Percentiles rank a stretch among this genome's conserved stretches.
These are phyloP conservation scores for Syrmaticus mikado DNA, from an alignment of 2,113 vertebrate genomes.

Conservation along the genomic window DNA sequence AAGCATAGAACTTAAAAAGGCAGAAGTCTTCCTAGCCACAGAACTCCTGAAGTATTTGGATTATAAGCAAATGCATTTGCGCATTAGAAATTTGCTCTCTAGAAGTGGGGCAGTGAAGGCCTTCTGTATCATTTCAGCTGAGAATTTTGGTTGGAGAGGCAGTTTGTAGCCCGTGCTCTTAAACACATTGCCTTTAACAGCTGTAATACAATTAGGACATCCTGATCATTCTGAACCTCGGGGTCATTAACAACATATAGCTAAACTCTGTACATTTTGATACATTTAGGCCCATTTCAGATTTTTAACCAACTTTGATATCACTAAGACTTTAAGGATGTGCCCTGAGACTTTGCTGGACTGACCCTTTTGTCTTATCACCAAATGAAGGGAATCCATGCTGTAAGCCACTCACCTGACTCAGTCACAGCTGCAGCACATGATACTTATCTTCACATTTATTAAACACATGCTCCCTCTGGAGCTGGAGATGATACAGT, in stretches of 20 bases:
- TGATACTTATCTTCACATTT: not conserved
- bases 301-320: not conserved
- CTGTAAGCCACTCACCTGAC: not conserved
- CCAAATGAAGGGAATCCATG: not conserved
- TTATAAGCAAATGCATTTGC: not conserved
- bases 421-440: not conserved
- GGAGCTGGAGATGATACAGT: constrained; percentile 49
- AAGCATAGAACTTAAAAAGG: not conserved
- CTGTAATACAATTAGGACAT: not conserved
- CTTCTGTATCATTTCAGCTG: not conserved
- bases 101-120: not conserved
- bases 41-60: not conserved
- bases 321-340: not conserved
- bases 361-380: not conserved
- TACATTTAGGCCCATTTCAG: not conserved
- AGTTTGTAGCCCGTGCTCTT: not conserved
- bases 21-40: not conserved
- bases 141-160: not conserved
- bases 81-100: not conserved
- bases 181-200: not conserved
- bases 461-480: constrained; percentile 64
- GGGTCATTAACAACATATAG: not conserved
- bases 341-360: not conserved
- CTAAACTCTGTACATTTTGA: not conserved
- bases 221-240: not conserved